Evolutionary conservation across 2,888 invertebrate genomes (phyloP).

Genomic region (Pterobdella sp.): DNA sequence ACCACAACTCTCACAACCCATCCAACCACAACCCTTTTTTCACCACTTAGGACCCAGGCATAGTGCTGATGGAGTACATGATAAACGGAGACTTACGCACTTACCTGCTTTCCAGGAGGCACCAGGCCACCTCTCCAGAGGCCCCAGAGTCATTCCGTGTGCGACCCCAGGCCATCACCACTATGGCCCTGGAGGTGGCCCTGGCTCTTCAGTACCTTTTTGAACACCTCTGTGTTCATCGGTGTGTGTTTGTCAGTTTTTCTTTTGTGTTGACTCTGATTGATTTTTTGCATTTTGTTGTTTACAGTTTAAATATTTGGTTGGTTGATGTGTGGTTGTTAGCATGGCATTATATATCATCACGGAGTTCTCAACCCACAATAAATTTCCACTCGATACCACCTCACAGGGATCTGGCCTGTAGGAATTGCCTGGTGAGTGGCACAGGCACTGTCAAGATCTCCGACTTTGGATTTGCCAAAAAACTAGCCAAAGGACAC

Average conservation of each 20-base stretch:
- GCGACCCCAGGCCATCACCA: slow-evolving; percentile 68
- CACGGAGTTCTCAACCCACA: no score
- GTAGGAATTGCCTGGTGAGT: slow-evolving; percentile 70
- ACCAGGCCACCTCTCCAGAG: slow-evolving; percentile 59
- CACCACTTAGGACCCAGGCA: slow-evolving; percentile 63
- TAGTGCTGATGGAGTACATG: slow-evolving; percentile 88
- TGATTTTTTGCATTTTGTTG: background rate
- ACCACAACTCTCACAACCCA: background rate
- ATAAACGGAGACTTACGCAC: slow-evolving; percentile 81
- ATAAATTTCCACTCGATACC: background rate
- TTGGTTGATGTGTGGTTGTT: background rate
- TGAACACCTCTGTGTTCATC: slow-evolving; percentile 74
- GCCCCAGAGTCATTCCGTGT: slow-evolving; percentile 61
- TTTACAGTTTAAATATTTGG: background rate
- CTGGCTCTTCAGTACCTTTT: slow-evolving; percentile 76
- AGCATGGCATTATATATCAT: background rate
- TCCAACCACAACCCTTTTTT: background rate
- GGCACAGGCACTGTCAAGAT: slow-evolving; percentile 65
- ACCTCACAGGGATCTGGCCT: slow-evolving; percentile 64
- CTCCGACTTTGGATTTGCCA: slow-evolving; percentile 84
- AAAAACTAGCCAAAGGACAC: slow-evolving; percentile 74
- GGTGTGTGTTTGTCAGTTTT: slow-evolving; percentile 46
- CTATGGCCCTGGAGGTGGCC: slow-evolving; percentile 79
- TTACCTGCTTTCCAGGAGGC: slow-evolving; percentile 73
- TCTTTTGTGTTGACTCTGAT: background rate